These are phyloP conservation scores for Ursus arctos DNA, from an alignment of 2,113 vertebrate species.

Conservation along the genomic window DNA sequence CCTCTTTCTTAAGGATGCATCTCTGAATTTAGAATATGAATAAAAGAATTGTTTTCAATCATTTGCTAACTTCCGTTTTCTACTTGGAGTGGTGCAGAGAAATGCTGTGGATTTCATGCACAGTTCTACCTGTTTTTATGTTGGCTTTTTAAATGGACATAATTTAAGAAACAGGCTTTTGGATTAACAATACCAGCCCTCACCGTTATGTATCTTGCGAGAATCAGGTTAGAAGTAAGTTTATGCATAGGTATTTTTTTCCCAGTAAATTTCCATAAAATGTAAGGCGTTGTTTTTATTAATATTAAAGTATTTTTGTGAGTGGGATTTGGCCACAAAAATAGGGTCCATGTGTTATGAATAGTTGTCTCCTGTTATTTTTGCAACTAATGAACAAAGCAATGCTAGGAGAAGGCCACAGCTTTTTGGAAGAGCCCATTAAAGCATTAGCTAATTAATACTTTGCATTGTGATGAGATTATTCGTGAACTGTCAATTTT, in stretches of 20 bases:
- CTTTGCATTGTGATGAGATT: background rate
- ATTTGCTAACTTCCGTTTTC: conserved; percentile 36
- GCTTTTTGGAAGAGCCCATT: background rate
- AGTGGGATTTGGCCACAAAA: background rate
- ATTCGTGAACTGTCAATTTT: background rate
- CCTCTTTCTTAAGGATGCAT: background rate
- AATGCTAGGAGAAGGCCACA: background rate
- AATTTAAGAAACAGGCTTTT: background rate
- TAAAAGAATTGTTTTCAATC: conserved; percentile 1
- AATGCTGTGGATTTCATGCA: background rate
- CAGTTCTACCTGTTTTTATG: background rate
- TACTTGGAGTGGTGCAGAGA: background rate
- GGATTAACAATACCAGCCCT: background rate
- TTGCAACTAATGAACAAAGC: background rate
- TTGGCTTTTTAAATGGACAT: background rate
- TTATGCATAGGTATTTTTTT: background rate
- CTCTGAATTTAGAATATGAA: conserved; percentile 39
- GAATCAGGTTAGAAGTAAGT: background rate
- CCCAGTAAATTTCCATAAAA: background rate
- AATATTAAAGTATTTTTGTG: background rate
- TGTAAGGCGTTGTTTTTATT: background rate
- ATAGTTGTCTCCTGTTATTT: background rate
- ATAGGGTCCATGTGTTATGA: background rate
- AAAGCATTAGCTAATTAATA: background rate
- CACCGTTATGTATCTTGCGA: background rate